Conservation (phyloP, 2,113 vertebrate genomes). For the Eretmodus cyanostictus region DNA sequence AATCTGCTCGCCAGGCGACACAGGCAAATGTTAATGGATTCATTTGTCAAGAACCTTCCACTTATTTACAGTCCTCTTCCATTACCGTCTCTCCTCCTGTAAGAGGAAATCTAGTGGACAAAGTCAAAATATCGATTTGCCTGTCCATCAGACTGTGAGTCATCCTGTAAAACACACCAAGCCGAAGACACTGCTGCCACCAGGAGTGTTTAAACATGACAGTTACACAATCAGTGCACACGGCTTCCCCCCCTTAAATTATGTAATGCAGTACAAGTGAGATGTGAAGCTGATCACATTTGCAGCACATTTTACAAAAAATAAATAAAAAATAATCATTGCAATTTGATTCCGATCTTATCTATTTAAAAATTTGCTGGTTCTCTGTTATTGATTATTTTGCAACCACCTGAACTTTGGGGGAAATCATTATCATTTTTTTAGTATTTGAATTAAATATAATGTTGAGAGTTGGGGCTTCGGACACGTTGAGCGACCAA, state of each 20-base stretch:
- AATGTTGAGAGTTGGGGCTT: not conserved
- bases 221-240: conserved; percentile 2
- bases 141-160: conserved; percentile 59
- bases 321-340: not conserved
- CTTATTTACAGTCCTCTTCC: conserved; percentile 77
- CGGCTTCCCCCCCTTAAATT: not conserved
- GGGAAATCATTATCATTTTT: not conserved
- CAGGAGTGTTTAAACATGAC: conserved; percentile 45
- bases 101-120: conserved; percentile 52
- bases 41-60: conserved; percentile 76
- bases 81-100: conserved; percentile 60
- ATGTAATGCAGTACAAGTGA: not conserved
- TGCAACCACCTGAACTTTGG: not conserved
- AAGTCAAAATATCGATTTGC: conserved; percentile 74
- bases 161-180: conserved; percentile 50
- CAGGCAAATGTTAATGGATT: conserved; percentile 81
- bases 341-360: not conserved
- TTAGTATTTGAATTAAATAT: not conserved
- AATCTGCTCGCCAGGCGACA: conserved; percentile 75
- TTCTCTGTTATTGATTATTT: not conserved
- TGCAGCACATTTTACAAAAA: not conserved
- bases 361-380: not conserved
- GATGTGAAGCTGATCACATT: not conserved
- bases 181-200: conserved; percentile 41
- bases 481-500: not conserved